Percentiles rank a stretch among this genome's conserved stretches.
Evolutionary conservation across 2,888 invertebrate species (phyloP).

Genomic region (Drosophila leonis): DNA sequence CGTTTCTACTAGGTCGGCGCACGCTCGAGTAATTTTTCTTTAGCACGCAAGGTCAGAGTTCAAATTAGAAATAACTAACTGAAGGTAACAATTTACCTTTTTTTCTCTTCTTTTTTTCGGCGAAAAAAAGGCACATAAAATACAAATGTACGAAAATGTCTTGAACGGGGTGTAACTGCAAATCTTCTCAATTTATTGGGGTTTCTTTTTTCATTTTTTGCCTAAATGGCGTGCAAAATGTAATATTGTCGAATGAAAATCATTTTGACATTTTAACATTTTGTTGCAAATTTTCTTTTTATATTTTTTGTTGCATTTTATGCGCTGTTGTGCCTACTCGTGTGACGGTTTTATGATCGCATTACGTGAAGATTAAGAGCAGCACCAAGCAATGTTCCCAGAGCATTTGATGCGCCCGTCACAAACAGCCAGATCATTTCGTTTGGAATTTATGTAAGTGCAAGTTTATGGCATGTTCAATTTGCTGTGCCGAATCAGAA

Average conservation of each 20-base stretch:
- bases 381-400: slow-evolving; percentile 38
- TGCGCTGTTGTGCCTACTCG: slow-evolving; percentile 63
- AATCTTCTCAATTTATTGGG: slow-evolving; percentile 39
- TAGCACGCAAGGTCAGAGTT: slow-evolving; percentile 60
- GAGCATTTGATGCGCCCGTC: slow-evolving; percentile 57
- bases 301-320: slow-evolving; percentile 51
- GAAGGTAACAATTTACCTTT: slow-evolving; percentile 18
- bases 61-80: slow-evolving; percentile 50
- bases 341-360: slow-evolving; percentile 70
- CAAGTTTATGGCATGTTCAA: slow-evolving; percentile 27
- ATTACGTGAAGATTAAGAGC: slow-evolving; percentile 53
- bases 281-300: slow-evolving; percentile 34
- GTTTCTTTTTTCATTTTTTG: neutral
- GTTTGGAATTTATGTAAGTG: slow-evolving; percentile 55
- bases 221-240: slow-evolving; percentile 74
- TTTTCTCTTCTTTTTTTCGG: slow-evolving; percentile 23
- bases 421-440: slow-evolving; percentile 32
- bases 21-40: slow-evolving; percentile 71
- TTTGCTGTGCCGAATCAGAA: slow-evolving; percentile 32
- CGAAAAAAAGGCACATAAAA: slow-evolving; percentile 41
- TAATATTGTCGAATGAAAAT: slow-evolving; percentile 55
- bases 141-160: slow-evolving; percentile 53
- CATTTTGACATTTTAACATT: slow-evolving; percentile 63
- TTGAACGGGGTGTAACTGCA: slow-evolving; percentile 65
- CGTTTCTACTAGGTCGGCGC: slow-evolving; percentile 24